These are phyloP conservation scores for Ethmia dodecea DNA, from an alignment of 2,888 invertebrate genomes.

Conservation along the genomic window DNA sequence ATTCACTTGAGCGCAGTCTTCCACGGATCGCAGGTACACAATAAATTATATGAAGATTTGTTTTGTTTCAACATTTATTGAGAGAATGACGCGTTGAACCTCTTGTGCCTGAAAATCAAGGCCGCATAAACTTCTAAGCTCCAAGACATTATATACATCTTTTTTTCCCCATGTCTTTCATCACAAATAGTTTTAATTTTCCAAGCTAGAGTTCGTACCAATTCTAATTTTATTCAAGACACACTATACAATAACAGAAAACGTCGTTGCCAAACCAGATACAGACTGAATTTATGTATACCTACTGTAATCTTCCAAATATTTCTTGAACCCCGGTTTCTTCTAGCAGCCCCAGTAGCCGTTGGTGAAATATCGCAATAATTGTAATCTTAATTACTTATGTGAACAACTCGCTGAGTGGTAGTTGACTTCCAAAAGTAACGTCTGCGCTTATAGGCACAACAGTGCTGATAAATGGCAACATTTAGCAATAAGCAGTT, in stretches of 20 bases:
- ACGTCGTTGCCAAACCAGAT: conserved; percentile 69
- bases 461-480: conserved; percentile 43
- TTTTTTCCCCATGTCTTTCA: conserved; percentile 23
- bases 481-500: conserved; percentile 75
- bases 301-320: conserved; percentile 49
- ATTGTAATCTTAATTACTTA: conserved; percentile 5
- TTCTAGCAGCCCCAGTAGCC: conserved; percentile 12
- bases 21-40: conserved; percentile 58
- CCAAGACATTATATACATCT: too few relatives aligned
- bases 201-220: too few relatives aligned
- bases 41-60: too few relatives aligned
- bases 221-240: conserved; percentile 25
- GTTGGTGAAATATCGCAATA: conserved; percentile 1
- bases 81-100: neutral
- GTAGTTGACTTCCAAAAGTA: conserved; percentile 28
- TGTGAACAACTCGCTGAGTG: conserved; percentile 24
- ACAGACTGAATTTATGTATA: conserved; percentile 74
- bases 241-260: conserved; percentile 42
- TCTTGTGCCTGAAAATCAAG: neutral
- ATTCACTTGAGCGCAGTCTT: conserved; percentile 64
- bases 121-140: too few relatives aligned
- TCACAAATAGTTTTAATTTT: conserved; percentile 40
- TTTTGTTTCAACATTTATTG: neutral
- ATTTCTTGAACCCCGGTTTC: conserved; percentile 43
- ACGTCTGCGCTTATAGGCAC: conserved; percentile 29